Base-by-base conservation (phyloP, 2,888 invertebrate species). In the Acanthosepion lycidas region DNA sequence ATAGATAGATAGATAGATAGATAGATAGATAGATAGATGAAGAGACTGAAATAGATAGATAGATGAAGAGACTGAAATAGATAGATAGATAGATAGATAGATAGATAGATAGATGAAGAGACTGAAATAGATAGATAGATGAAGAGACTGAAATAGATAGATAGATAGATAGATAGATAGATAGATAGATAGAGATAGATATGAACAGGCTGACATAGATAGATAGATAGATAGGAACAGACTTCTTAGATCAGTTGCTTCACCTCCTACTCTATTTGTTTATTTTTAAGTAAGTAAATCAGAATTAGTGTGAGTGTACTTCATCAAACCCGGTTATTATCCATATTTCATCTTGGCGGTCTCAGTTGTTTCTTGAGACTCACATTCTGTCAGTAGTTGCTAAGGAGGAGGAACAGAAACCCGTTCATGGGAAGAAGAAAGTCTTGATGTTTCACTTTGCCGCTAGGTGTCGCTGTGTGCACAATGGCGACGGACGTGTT, bases 401-500 rank as follows among this genome's bases (percentile, higher is more conserved):
- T 23, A 59, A 59, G 59, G 59, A 59, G 20, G 59, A 20, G 23
- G 20, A 59, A 1, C 20, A 59, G 23, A 20, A 59, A 59, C 26
- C 20, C 20, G 23, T 59, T 78, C n/a, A 33, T 12, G n/a, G 12
- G 78, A 18, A 78, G 78, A 78, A 78, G 78, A 15, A 78, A 78
- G 78, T 33, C 15, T 78, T 59, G 59, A 5, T 78, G 78, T 33
- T 8, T 5, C 78, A 15, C n/a, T 78, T 78, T n/a, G 78, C 78
- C 78, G n/a, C 78, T 78, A 78, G 78, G 78, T 78, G 78, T 78
- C 78, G 78, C 78, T 78, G n/a, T n/a, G 78, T 78, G n/a, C 15
- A 78, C 18, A 78, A 78, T 78, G 78, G 78, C 78, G 78, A 15
- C n/a, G 78, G 78, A 12, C n/a, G n/a, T 15, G 78, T 23, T 26